A percentile compares a stretch with the other conserved stretches of the same genome.
Evolutionary conservation across 1,140 invertebrate species (phyloP).

Genomic region (Drosophila jambulina): DNA sequence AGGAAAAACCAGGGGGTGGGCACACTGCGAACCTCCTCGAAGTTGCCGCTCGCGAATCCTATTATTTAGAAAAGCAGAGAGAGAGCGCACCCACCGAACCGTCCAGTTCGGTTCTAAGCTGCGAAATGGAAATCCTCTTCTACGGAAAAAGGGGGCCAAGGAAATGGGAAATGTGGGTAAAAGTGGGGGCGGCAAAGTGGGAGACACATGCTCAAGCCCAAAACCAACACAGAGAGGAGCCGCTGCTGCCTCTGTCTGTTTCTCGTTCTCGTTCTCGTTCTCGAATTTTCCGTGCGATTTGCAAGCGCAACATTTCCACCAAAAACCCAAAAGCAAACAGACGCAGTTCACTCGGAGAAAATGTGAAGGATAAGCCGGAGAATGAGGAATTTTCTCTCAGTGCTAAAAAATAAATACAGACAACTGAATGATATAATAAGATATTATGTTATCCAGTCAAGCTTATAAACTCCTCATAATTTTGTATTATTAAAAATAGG

Average conservation of each 20-base stretch:
- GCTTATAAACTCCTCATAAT: not conserved
- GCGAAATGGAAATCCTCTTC: constrained; percentile 77
- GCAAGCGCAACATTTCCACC: constrained; percentile 78
- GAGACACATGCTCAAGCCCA: constrained; percentile 69
- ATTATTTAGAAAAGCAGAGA: constrained; percentile 62
- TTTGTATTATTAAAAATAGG: not conserved
- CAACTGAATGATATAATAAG: not conserved
- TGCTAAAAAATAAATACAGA: not conserved
- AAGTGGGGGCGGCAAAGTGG: not conserved
- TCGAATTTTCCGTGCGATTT: constrained; percentile 79
- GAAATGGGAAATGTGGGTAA: not conserved
- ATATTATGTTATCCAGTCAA: not conserved
- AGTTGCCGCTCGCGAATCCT: constrained; percentile 62
- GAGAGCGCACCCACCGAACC: constrained; percentile 26
- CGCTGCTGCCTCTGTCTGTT: constrained; percentile 20
- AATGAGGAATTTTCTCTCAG: not conserved
- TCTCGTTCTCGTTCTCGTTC: constrained; percentile 36
- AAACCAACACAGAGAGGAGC: constrained; percentile 56
- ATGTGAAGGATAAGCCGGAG: fast-evolving
- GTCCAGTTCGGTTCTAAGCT: constrained; percentile 51
- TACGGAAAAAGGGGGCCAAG: not conserved
- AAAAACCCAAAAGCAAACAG: constrained; percentile 70
- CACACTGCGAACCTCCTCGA: constrained; percentile 48
- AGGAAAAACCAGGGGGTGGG: not conserved
- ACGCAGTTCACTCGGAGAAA: constrained; percentile 32